Evolutionary conservation across 2,797 vertebrate species (phyloP).

Genomic region (Anabas testudineus): DNA sequence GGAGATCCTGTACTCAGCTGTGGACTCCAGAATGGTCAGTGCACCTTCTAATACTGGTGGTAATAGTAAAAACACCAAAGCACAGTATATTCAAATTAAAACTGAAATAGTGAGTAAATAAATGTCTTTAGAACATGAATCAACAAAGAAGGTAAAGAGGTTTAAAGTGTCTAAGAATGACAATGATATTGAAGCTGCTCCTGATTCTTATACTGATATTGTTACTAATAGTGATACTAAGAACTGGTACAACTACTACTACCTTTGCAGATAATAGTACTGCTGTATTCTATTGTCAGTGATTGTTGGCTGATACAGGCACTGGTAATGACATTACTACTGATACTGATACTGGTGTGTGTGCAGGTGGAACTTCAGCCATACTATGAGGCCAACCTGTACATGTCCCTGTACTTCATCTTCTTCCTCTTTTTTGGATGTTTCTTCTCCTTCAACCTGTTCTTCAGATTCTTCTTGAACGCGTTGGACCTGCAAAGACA

Average conservation of each 20-base stretch:
- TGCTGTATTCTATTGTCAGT: too few relatives aligned
- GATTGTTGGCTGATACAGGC: not conserved
- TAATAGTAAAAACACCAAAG: not conserved
- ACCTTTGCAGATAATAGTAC: too few relatives aligned
- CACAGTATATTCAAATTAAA: too few relatives aligned
- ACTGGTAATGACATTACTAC: not conserved
- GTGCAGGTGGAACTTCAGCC: constrained; percentile 87
- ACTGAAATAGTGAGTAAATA: too few relatives aligned
- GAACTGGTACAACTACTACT: too few relatives aligned
- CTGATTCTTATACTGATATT: not conserved
- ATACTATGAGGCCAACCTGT: constrained; percentile 84
- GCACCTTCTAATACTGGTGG: not conserved
- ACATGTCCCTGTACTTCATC: constrained; percentile 91
- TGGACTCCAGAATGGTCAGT: constrained; percentile 69
- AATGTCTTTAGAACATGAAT: too few relatives aligned
- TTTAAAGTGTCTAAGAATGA: too few relatives aligned
- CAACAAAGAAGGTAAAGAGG: too few relatives aligned
- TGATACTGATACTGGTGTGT: not conserved
- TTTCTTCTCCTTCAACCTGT: constrained; percentile 93
- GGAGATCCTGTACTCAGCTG: constrained; percentile 69
- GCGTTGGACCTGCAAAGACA: constrained; percentile 88
- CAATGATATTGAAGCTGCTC: not conserved
- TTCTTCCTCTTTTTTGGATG: constrained; percentile 91
- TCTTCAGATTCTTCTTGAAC: constrained; percentile 91
- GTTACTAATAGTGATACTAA: not conserved